A percentile compares a stretch with the other conserved stretches of the same genome.
phyloP scores from a whole-genome alignment of 2,888 invertebrate genomes.

The Hirtodrosophila histrioides region DNA sequence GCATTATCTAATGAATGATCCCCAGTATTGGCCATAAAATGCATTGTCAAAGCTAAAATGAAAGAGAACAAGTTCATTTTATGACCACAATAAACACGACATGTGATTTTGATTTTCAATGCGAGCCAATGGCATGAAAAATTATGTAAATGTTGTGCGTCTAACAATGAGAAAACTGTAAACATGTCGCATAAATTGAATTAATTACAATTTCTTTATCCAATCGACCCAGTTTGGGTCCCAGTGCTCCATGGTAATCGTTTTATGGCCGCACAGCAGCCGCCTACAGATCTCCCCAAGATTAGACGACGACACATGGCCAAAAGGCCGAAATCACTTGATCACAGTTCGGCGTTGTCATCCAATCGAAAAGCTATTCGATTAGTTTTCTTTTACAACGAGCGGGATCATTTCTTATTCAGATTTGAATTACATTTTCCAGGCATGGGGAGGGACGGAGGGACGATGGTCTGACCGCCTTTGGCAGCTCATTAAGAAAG shows the following conservation, averaged over 20 bases:
- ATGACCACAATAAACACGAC: constrained; percentile 57
- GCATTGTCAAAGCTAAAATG: constrained; percentile 41
- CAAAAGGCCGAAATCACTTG: constrained; percentile 64
- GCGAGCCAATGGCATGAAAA: constrained; percentile 40
- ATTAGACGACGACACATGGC: constrained; percentile 55
- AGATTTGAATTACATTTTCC: constrained; percentile 72
- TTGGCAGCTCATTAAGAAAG: constrained; percentile 78
- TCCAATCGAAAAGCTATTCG: constrained; percentile 60
- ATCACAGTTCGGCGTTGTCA: constrained; percentile 59
- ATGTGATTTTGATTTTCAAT: constrained; percentile 65
- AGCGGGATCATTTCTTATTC: constrained; percentile 67
- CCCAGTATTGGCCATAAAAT: constrained; percentile 40
- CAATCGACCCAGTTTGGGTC: constrained; percentile 66
- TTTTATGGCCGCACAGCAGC: constrained; percentile 74
- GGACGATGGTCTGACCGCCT: constrained; percentile 53
- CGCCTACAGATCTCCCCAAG: constrained; percentile 69
- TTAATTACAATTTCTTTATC: constrained; percentile 79
- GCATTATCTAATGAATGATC: constrained; percentile 8
- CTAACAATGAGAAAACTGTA: constrained; percentile 73
- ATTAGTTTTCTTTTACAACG: constrained; percentile 49
- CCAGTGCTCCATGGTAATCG: constrained; percentile 50
- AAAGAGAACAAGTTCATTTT: constrained; percentile 56
- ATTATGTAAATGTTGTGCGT: constrained; percentile 67
- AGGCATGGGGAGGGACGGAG: not conserved
- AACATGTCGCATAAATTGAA: constrained; percentile 79